Evolutionary conservation across 2,113 vertebrate genomes (phyloP), one percentile per base, ranked within the genome.

Genomic region (Leucopsar rothschildi): DNA sequence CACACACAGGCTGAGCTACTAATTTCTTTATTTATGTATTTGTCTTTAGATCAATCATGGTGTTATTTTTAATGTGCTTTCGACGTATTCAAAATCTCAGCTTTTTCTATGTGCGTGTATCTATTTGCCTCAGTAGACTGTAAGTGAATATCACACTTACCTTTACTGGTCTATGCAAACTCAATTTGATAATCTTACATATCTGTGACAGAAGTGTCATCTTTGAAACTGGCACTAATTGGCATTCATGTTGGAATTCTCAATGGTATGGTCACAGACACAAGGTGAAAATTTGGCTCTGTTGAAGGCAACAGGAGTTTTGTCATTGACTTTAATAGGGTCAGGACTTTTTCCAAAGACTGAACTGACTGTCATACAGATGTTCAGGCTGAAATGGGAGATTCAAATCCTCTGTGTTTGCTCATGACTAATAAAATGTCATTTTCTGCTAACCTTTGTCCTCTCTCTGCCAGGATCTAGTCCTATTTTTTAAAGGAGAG

Each of bases 161-260:
- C 49, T 77, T 88, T 85, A 35, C 45, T 73, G 79, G 55, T 57
- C 82, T 90, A 14, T 86, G 90, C 72, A 96, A 94, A 81, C 79
- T 80, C 68, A 59, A 4, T 86, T 86, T 92, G 79, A 40, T 90
- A 93, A 82, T 90, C 71, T 88, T 72, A 2, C 1, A 0, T 71
- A 80, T 57, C 57, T 1, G 0, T 64, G 77, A 93, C 95, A 90
- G 56, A 29, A 88, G 86, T 75, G 64, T 92, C 90, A 90, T 83
- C 90, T 95, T 90, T 93, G 82, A 83, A 96, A 97, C 60, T 95
- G 95, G 89, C 81, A 96, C 86, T 97, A 97, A 97, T 96, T 97
- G 92, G 47, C 95, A 96, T 83, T 95, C 73, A 23, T 95, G 76
- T 94, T 92, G 88, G 85, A 92, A 95, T 56, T 78, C 92, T 95